These are phyloP conservation scores for Caenorhabditis briggsae DNA, from an alignment of 1,140 invertebrate species.

Conservation along the genomic window DNA sequence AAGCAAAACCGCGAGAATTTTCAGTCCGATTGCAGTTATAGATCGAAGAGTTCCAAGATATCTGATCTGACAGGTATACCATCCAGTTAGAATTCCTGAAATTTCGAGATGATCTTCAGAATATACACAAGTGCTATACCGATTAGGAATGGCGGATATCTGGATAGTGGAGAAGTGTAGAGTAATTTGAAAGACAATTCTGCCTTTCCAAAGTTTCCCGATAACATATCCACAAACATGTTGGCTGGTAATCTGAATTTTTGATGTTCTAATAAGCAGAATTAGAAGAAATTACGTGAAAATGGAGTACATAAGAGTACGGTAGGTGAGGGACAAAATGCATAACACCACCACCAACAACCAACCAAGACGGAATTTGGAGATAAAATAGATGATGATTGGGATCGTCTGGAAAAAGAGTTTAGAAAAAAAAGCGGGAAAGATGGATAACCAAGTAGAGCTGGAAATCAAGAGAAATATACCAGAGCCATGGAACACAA, in stretches of 20 bases:
- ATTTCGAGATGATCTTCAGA: background rate
- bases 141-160: constrained; percentile 47
- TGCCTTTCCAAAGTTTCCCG: constrained; percentile 32
- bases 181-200: constrained; percentile 31
- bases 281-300: background rate
- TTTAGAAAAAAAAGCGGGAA: no score
- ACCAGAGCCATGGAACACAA: constrained; percentile 58
- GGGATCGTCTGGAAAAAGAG: constrained; percentile 49
- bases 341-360: background rate
- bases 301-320: constrained; percentile 4
- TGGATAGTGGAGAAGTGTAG: constrained; percentile 50
- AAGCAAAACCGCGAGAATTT: background rate
- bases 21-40: constrained; percentile 6
- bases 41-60: constrained; percentile 30
- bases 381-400: constrained; percentile 33
- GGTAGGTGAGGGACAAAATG: background rate
- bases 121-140: background rate
- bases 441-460: constrained; percentile 54
- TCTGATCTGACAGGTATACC: constrained; percentile 30
- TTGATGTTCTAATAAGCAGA: background rate
- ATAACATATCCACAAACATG: constrained; percentile 52
- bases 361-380: constrained; percentile 12
- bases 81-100: constrained; percentile 41
- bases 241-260: constrained; percentile 41
- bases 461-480: constrained; percentile 57